Conservation (phyloP, 1,140 invertebrate genomes). For the Megalopta genalis region DNA sequence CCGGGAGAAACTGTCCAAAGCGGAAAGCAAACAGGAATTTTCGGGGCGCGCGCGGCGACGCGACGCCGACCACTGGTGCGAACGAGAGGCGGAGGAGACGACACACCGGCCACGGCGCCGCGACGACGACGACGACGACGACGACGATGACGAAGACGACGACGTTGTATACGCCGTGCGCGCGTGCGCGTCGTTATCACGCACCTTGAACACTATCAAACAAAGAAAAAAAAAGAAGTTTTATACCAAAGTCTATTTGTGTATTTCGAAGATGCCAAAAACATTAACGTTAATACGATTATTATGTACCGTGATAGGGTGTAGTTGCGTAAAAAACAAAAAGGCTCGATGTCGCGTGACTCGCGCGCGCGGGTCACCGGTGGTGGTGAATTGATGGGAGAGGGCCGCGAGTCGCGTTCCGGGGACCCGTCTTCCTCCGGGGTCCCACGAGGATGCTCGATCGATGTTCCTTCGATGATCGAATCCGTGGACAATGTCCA, state of each 20-base stretch:
- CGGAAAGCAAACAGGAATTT: constrained; percentile 32
- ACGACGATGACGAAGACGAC: not conserved
- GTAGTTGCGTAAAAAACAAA: constrained; percentile 76
- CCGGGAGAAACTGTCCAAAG: constrained; percentile 51
- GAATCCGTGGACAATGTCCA: too few species aligned
- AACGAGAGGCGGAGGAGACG: not conserved
- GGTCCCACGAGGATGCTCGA: too few species aligned
- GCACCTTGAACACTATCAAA: constrained; percentile 72
- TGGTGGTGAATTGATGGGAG: not conserved
- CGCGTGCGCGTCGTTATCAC: constrained; percentile 45
- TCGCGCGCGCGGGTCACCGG: not conserved
- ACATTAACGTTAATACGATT: constrained; percentile 81
- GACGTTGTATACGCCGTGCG: constrained; percentile 13
- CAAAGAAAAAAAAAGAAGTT: constrained; percentile 68
- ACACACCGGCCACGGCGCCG: too few species aligned
- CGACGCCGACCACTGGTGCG: too few species aligned
- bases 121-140: not conserved
- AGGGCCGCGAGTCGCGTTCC: not conserved
- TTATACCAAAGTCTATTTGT: constrained; percentile 85
- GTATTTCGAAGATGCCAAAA: constrained; percentile 85
- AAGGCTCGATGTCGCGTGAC: constrained; percentile 59
- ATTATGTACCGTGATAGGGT: constrained; percentile 75
- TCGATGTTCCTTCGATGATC: constrained; percentile 7
- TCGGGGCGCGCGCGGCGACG: constrained; percentile 1
- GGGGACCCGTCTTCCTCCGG: too few species aligned